These are phyloP conservation scores for Acrocephalus kingi DNA, from an alignment of 2,113 vertebrate genomes.

Conservation along the genomic window DNA sequence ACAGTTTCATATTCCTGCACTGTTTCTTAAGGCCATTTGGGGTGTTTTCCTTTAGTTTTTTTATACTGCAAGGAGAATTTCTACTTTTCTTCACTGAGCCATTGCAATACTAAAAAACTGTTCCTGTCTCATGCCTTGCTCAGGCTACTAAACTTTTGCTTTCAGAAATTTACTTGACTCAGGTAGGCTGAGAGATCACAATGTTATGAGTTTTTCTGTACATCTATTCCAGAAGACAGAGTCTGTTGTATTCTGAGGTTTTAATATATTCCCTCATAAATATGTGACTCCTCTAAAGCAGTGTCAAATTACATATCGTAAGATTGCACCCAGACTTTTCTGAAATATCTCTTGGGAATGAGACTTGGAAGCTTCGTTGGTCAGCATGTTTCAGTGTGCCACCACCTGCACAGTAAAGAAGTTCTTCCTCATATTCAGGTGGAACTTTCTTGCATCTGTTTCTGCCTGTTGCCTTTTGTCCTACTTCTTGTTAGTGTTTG, in stretches of 20 bases:
- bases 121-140: accelerated
- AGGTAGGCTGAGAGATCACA: background rate
- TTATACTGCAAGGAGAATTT: background rate
- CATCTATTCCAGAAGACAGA: background rate
- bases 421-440: background rate
- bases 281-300: background rate
- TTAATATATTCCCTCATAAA: background rate
- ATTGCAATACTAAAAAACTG: background rate
- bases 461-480: background rate
- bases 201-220: too few relatives aligned
- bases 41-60: background rate
- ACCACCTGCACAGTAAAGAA: background rate
- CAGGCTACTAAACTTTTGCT: background rate
- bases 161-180: background rate
- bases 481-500: background rate
- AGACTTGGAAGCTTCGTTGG: accelerated
- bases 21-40: background rate
- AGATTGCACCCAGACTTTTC: background rate
- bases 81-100: background rate
- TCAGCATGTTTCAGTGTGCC: background rate
- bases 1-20: background rate
- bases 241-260: background rate
- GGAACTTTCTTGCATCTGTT: background rate
- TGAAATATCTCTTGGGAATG: background rate
- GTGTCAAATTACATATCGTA: background rate